Conservation (phyloP, 2,797 vertebrate species). For the Spea hammondii region DNA sequence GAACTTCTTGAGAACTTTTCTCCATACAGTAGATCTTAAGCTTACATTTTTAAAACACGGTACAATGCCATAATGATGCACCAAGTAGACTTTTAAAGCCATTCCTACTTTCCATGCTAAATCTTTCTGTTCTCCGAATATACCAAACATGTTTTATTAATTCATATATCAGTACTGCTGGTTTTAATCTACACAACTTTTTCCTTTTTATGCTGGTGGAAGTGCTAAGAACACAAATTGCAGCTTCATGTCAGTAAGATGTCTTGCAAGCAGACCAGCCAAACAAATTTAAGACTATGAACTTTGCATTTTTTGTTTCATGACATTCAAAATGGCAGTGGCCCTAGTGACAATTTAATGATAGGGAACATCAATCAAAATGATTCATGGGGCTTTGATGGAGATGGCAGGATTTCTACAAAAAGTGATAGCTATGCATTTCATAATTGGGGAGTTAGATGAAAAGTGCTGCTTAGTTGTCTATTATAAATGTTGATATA, state of each 20-base stretch:
- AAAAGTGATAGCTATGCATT: conserved; percentile 35
- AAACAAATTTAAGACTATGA: conserved; percentile 36
- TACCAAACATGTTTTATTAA: conserved; percentile 40
- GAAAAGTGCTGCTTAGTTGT: conserved; percentile 12
- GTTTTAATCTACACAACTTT: conserved; percentile 29
- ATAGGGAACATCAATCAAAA: conserved; percentile 41
- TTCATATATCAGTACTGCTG: conserved; percentile 40
- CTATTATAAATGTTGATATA: background rate
- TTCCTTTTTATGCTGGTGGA: conserved; percentile 21
- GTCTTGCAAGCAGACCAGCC: conserved; percentile 23
- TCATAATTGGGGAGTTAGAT: conserved; percentile 35
- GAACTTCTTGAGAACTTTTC: no score
- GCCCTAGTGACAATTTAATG: conserved; percentile 43
- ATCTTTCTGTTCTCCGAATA: conserved; percentile 22
- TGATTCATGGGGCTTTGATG: conserved; percentile 14
- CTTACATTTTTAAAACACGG: no score
- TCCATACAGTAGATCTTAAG: no score
- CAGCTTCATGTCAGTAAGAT: conserved; percentile 43
- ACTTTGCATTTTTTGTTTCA: conserved; percentile 37
- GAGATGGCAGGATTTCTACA: conserved; percentile 30
- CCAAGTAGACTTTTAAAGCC: background rate
- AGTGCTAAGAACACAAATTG: conserved; percentile 42
- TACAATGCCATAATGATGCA: no score
- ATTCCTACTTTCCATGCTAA: conserved; percentile 5
- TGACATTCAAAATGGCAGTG: conserved; percentile 40